Conservation (phyloP, 2,113 vertebrate species). For the Ciconia stormi region DNA sequence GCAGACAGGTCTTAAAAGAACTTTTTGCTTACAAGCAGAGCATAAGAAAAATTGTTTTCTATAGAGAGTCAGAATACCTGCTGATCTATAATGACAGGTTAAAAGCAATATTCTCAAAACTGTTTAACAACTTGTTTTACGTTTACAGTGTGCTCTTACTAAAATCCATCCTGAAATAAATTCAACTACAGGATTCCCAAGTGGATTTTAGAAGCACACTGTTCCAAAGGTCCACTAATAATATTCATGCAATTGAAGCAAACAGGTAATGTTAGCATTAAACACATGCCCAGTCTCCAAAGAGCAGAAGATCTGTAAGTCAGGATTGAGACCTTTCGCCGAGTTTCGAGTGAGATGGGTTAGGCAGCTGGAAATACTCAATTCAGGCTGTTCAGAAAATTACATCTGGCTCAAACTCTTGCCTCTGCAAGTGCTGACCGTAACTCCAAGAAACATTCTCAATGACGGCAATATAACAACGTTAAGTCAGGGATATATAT, state of each 20-base stretch:
- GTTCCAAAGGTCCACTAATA: background rate
- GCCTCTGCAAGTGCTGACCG: background rate
- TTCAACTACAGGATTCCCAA: background rate
- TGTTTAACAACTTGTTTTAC: background rate
- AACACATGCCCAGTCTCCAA: background rate
- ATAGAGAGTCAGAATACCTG: background rate
- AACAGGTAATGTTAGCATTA: background rate
- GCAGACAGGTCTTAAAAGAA: background rate
- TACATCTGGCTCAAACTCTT: background rate
- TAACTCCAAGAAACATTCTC: background rate
- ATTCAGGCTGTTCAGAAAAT: background rate
- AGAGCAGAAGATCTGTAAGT: accelerated
- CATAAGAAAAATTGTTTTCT: background rate
- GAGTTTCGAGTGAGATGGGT: background rate
- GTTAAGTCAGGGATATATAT: background rate
- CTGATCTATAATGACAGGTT: background rate
- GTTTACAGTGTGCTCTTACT: background rate
- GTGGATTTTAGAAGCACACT: background rate
- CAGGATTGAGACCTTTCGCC: background rate
- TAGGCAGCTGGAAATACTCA: background rate
- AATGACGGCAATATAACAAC: accelerated
- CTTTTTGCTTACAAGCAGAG: background rate
- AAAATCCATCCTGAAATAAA: background rate
- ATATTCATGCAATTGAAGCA: background rate
- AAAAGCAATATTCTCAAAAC: background rate